Percentiles rank a stretch among this genome's conserved stretches.
Evolutionary conservation across 2,113 vertebrate species (phyloP).

Genomic region (Onychorhynchus coronatus): DNA sequence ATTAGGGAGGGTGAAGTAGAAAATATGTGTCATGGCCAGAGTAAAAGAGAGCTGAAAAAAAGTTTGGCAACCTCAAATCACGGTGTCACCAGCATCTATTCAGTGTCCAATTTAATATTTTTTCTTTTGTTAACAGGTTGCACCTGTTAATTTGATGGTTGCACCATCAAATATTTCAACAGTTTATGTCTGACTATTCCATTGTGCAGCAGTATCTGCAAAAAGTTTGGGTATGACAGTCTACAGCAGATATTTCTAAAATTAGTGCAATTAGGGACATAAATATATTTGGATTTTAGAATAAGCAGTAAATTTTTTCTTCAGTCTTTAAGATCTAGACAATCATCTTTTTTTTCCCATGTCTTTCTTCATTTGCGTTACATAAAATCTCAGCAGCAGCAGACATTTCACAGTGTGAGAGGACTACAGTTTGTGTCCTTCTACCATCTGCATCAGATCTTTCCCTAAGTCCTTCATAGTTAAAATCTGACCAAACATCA

Average conservation of each 20-base stretch:
- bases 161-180: neutral
- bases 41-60: neutral
- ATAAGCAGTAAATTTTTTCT: neutral
- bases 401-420: neutral
- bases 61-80: neutral
- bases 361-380: neutral
- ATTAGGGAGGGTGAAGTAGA: neutral
- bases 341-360: neutral
- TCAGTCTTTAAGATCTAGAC: neutral
- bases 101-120: neutral
- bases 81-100: neutral
- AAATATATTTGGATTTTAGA: neutral
- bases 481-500: neutral
- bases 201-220: neutral
- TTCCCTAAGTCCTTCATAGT: neutral
- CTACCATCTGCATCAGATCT: neutral
- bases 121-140: neutral
- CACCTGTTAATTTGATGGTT: too few species aligned
- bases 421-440: neutral
- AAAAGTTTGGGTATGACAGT: neutral
- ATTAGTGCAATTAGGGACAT: neutral
- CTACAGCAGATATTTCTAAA: neutral
- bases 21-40: neutral
- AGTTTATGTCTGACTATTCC: neutral
- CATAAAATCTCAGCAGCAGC: neutral